Percentiles rank a stretch among this genome's conserved stretches.
Conservation (phyloP, 2,888 invertebrate species). For the Lasioglossum pauxillum region DNA sequence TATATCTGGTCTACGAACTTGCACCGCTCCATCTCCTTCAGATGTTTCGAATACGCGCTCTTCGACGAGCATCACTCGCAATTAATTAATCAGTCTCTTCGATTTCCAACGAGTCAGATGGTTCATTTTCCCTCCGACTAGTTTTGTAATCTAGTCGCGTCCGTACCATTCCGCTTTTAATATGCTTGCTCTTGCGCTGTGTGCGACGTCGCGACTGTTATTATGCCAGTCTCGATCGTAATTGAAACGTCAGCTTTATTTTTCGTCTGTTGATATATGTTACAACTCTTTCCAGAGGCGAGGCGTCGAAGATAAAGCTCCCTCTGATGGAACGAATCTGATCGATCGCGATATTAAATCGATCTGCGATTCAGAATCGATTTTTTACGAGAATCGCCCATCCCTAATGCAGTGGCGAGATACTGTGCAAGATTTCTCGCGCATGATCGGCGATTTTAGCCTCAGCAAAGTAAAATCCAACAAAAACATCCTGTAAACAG, state of each 20-base stretch:
- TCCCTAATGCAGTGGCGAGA: no score
- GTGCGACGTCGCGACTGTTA: background rate
- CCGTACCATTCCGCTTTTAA: constrained; percentile 13
- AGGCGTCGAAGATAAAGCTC: background rate
- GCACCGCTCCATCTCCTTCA: constrained; percentile 52
- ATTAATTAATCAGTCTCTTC: constrained; percentile 64
- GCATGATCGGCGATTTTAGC: no score
- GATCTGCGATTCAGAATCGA: no score
- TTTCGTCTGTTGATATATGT: background rate
- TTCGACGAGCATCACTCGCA: constrained; percentile 60
- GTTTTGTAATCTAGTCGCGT: constrained; percentile 41
- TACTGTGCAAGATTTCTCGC: no score
- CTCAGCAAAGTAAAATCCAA: no score
- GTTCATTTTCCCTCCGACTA: constrained; percentile 27
- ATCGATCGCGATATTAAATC: no score
- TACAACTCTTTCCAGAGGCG: background rate
- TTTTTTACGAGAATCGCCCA: no score
- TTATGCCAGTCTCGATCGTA: background rate
- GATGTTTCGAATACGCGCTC: constrained; percentile 42
- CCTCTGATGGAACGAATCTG: background rate
- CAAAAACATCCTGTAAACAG: no score
- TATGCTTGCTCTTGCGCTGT: constrained; percentile 22
- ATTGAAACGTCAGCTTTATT: constrained; percentile 6
- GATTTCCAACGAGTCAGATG: constrained; percentile 46
- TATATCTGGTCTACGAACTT: constrained; percentile 43